These are phyloP conservation scores for Keiferia lycopersicella DNA, from an alignment of 2,888 invertebrate genomes.

Conservation along the genomic window DNA sequence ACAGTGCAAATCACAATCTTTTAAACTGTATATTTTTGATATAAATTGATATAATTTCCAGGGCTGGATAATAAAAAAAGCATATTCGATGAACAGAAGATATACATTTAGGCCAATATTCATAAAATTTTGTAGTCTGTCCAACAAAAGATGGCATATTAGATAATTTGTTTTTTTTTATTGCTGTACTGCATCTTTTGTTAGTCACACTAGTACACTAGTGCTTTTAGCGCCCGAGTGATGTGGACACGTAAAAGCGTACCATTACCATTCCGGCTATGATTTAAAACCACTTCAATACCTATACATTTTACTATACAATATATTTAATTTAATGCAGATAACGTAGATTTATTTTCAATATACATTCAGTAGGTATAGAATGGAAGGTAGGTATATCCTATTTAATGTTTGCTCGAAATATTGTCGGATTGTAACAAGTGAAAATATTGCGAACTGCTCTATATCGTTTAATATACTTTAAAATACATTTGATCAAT, in stretches of 20 bases:
- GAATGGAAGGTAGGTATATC: constrained; percentile 43
- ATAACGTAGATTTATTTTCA: constrained; percentile 40
- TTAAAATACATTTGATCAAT: constrained; percentile 44
- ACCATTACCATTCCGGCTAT: background rate
- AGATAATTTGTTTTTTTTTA: too few relatives aligned
- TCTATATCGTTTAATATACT: constrained; percentile 32
- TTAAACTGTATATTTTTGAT: constrained; percentile 6
- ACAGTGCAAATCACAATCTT: constrained; percentile 12
- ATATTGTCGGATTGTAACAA: constrained; percentile 69
- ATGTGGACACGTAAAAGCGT: background rate
- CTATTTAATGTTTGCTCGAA: constrained; percentile 44
- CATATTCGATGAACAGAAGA: constrained; percentile 40
- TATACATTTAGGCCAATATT: constrained; percentile 44
- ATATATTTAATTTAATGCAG: constrained; percentile 26
- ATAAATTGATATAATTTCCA: constrained; percentile 14
- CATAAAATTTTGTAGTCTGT: constrained; percentile 22
- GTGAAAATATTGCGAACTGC: constrained; percentile 54
- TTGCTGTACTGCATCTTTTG: too few relatives aligned
- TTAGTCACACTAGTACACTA: too few relatives aligned
- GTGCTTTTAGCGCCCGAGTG: background rate
- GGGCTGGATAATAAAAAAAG: background rate
- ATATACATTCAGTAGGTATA: constrained; percentile 40
- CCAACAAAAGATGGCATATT: too few relatives aligned
- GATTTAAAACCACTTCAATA: constrained; percentile 25
- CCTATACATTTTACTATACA: constrained; percentile 46